Evolutionary conservation across 1,140 invertebrate genomes (phyloP), one percentile per base, ranked within the genome.

Genomic region (Acyrthosiphon pisum): DNA sequence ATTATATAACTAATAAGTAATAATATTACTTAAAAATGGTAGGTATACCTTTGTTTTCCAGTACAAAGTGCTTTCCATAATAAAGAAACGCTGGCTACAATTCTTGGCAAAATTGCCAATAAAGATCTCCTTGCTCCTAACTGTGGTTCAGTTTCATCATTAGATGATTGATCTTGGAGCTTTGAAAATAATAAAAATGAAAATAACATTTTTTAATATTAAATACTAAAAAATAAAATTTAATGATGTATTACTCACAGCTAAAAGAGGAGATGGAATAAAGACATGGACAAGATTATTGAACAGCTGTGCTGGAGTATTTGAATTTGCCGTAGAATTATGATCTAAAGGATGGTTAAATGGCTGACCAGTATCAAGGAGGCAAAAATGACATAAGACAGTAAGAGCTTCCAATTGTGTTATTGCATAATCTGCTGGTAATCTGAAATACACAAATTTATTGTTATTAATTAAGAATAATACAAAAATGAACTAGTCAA

Each of bases 211-310:
- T 30, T 46, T 60, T 46, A 93, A 53, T 60, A 30, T 87, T 35
- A 35, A 95, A 76, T 48, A 95, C 94, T 0, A 94, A 94, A 94
- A n/a, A 30, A 46, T 7, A 8, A 44, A 95, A 95, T 50, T 94
- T 46, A 22, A 93, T 93, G 11, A 90, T 94, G 94, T 48, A 93
- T 76, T 94, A 94, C 94, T 95, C 94, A 96, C 95, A 88, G 95
- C 94, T 93, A 95, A 95, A 95, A 93, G 94, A 22, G 96, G 96
- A 48, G 95, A 95, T 14, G 96, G 96, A 91, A 97, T 96, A 94
- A 97, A 97, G 1, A 97, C 97, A 95, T 98, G 97, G 50, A 98
- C 96, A 18, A 98, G 95, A 95, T 98, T 98, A 94, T 97, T 97
- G 84, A 98, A 96, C 93, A 98, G 96, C 94, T 98, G 94, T n/a